phyloP scores from a whole-genome alignment of 2,888 invertebrate genomes.

The Eremobia ochroleuca region DNA sequence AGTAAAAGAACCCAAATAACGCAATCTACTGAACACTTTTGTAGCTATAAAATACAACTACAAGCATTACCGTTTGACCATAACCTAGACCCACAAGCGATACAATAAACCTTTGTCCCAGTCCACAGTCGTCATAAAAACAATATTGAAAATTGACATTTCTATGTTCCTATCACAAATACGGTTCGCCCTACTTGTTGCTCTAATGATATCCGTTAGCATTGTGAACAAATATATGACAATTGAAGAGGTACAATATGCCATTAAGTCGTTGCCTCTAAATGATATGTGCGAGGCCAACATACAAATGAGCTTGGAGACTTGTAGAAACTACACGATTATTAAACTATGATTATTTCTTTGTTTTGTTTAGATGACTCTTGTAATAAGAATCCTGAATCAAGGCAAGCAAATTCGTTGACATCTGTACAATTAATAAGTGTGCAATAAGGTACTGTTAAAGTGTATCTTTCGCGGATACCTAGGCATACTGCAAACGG shows the following conservation, averaged over 20 bases:
- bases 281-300: slow-evolving; percentile 48
- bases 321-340: slow-evolving; percentile 38
- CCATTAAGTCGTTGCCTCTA: slow-evolving; percentile 55
- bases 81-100: slow-evolving; percentile 35
- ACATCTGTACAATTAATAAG: neutral
- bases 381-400: neutral
- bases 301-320: slow-evolving; percentile 37
- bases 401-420: neutral
- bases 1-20: neutral
- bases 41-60: neutral
- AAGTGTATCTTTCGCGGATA: neutral
- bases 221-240: slow-evolving; percentile 63
- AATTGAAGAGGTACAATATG: slow-evolving; percentile 52
- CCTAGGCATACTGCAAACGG: neutral
- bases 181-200: slow-evolving; percentile 64
- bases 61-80: slow-evolving; percentile 13
- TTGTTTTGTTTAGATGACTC: slow-evolving; percentile 26
- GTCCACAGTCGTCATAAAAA: slow-evolving; percentile 40
- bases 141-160: slow-evolving; percentile 56
- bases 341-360: slow-evolving; percentile 39
- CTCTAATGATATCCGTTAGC: slow-evolving; percentile 66
- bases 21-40: neutral
- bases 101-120: slow-evolving; percentile 30
- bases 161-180: slow-evolving; percentile 43
- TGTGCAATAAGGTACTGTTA: neutral